Percentiles rank a stretch among this genome's conserved stretches.
phyloP scores from a whole-genome alignment of 2,113 vertebrate species.

The Rhagologus leucostigma region DNA sequence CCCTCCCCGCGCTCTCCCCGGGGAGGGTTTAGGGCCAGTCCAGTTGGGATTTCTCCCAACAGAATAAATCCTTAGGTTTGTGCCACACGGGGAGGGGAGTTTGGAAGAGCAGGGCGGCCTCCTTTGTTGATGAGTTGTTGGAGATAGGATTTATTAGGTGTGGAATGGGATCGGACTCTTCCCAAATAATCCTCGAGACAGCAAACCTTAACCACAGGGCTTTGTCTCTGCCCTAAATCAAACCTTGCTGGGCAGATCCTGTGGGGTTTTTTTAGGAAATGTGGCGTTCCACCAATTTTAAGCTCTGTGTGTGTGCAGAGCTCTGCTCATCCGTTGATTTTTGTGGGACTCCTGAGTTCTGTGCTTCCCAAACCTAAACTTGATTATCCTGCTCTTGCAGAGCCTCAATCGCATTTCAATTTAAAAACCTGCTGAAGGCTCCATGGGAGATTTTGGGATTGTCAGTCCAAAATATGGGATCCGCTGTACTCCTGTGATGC shows the following conservation, averaged over 20 bases:
- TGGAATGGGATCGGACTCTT: background rate
- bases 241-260: background rate
- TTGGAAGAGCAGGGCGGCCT: background rate
- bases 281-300: background rate
- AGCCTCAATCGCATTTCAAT: background rate
- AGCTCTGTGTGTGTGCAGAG: background rate
- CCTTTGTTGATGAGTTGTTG: background rate
- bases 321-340: background rate
- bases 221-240: background rate
- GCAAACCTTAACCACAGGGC: background rate
- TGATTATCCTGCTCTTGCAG: background rate
- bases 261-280: background rate
- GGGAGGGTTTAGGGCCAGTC: background rate
- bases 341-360: background rate
- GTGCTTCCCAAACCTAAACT: background rate
- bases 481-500: background rate
- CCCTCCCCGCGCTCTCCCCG: background rate
- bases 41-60: background rate
- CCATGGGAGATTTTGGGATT: background rate
- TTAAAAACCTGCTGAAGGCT: background rate
- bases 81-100: background rate
- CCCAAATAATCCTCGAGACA: background rate
- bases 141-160: conserved; percentile 11
- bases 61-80: background rate
- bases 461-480: background rate